These are phyloP conservation scores for Parazoanthus atlanticus DNA, from an alignment of 92 coral and sea anemone species.

Conservation along the genomic window DNA sequence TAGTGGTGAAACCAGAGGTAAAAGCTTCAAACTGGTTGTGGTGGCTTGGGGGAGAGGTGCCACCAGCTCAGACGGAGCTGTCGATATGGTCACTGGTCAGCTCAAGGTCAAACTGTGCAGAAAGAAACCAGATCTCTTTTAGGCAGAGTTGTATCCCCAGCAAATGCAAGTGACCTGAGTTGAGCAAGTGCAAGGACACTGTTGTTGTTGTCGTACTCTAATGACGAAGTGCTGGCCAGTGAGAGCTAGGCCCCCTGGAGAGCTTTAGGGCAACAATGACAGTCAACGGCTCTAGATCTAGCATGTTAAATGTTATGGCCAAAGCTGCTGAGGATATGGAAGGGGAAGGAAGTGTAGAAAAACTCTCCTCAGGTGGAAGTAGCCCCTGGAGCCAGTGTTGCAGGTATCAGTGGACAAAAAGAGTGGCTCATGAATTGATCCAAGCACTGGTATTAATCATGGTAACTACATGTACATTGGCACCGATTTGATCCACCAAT, in stretches of 20 bases:
- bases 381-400: background rate
- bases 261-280: background rate
- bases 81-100: background rate
- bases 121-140: background rate
- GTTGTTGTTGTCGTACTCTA: background rate
- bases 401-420: background rate
- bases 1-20: background rate
- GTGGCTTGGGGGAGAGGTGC: constrained; percentile 30
- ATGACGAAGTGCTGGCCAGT: background rate
- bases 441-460: background rate
- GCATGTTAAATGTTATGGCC: background rate
- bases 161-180: background rate
- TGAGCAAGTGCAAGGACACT: background rate
- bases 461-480: background rate
- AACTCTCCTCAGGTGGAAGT: background rate
- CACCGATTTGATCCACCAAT: background rate
- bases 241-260: background rate
- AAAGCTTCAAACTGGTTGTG: constrained; percentile 14
- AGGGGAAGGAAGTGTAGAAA: background rate
- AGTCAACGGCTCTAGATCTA: background rate
- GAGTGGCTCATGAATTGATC: background rate
- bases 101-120: background rate
- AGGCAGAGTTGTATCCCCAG: background rate
- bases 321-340: background rate
- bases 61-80: constrained; percentile 1